Evolutionary conservation across 2,113 vertebrate genomes (phyloP).

Genomic region (Hoplias malabaricus): DNA sequence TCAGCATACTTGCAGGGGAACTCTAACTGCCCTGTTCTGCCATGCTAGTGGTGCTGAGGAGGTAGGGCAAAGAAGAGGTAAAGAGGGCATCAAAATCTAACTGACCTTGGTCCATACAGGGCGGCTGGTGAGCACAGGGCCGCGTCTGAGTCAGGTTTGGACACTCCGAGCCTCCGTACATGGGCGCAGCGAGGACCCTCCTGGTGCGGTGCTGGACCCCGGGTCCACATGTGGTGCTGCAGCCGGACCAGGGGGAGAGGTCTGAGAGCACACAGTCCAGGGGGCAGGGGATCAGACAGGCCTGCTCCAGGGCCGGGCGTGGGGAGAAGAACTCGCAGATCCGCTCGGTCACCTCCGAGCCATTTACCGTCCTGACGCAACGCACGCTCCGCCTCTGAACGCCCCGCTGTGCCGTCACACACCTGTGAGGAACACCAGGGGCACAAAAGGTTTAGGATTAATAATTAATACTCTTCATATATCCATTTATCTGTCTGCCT

Average conservation of each 20-base stretch:
- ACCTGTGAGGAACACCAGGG: no score
- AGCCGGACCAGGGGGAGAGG: slow-evolving; percentile 87
- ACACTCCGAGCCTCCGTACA: slow-evolving; percentile 86
- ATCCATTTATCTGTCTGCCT: no score
- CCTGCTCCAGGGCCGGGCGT: slow-evolving; percentile 81
- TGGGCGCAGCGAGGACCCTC: slow-evolving; percentile 79
- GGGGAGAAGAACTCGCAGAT: slow-evolving; percentile 90
- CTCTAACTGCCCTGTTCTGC: no score
- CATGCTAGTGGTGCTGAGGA: no score
- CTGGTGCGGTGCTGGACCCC: slow-evolving; percentile 82
- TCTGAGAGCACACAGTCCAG: slow-evolving; percentile 88
- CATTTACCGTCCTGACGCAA: slow-evolving; percentile 84
- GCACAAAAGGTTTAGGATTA: no score
- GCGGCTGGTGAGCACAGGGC: slow-evolving; percentile 62
- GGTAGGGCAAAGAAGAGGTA: no score
- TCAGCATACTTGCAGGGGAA: no score
- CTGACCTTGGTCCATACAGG: slow-evolving; percentile 80
- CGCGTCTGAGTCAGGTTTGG: slow-evolving; percentile 85
- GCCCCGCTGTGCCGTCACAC: slow-evolving; percentile 91
- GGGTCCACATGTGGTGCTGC: slow-evolving; percentile 74
- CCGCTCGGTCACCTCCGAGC: slow-evolving; percentile 74
- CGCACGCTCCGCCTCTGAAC: slow-evolving; percentile 81
- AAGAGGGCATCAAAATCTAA: no score
- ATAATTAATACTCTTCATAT: no score
- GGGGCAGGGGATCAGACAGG: slow-evolving; percentile 92